Percentiles rank a stretch among this genome's conserved stretches.
Evolutionary conservation across 2,888 invertebrate genomes (phyloP).

Genomic region (Elmis aenea): DNA sequence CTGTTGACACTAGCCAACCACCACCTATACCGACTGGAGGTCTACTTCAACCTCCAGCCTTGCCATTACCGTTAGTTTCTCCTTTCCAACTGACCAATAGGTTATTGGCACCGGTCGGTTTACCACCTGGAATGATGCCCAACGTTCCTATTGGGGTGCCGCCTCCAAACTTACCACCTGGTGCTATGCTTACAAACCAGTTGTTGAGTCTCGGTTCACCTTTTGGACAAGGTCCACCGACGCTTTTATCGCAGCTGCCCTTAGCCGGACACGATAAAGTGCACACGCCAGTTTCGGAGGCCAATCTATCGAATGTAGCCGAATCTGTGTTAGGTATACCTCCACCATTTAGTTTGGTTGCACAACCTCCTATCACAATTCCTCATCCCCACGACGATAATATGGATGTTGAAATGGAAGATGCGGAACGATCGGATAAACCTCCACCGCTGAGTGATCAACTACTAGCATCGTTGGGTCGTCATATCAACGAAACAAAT

Average conservation of each 20-base stretch:
- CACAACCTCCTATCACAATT: conserved; percentile 44
- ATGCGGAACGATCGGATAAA: conserved; percentile 44
- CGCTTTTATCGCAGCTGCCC: conserved; percentile 27
- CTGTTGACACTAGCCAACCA: conserved; percentile 61
- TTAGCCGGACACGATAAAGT: conserved; percentile 21
- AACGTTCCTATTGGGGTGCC: conserved; percentile 55
- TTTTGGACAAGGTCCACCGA: conserved; percentile 38
- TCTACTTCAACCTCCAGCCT: conserved; percentile 46
- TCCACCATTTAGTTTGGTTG: conserved; percentile 40
- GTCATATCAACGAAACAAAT: conserved; percentile 22
- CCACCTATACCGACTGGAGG: conserved; percentile 46
- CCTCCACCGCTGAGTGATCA: conserved; percentile 45
- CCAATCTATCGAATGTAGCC: conserved; percentile 21
- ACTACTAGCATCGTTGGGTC: conserved; percentile 45
- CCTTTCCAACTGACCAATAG: conserved; percentile 44
- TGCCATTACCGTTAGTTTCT: conserved; percentile 44
- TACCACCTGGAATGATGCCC: conserved; percentile 51
- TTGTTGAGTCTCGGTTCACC: conserved; percentile 38
- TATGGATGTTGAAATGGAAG: conserved; percentile 75
- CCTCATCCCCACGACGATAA: conserved; percentile 57
- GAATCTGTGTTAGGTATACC: conserved; percentile 46
- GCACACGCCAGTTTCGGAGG: conserved; percentile 13
- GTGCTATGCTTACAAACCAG: conserved; percentile 42
- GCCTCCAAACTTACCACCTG: conserved; percentile 50
- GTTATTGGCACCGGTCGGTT: conserved; percentile 37